Evolutionary conservation across 2,113 vertebrate genomes (phyloP).

Genomic region (Callipepla californica): DNA sequence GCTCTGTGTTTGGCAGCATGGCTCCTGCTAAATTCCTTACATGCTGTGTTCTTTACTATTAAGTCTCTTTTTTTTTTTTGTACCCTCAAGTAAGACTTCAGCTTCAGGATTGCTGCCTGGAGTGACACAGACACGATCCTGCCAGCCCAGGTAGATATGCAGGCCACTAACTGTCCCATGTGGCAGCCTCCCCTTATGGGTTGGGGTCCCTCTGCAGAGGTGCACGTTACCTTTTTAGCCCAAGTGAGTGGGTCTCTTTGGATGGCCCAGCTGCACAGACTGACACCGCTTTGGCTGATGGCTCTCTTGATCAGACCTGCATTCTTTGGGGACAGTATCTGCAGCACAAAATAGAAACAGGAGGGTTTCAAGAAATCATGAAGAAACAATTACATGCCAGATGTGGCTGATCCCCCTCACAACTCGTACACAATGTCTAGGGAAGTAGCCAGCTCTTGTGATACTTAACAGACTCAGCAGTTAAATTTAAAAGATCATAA

Average conservation of each 20-base stretch:
- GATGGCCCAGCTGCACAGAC: slow-evolving; percentile 87
- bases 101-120: neutral
- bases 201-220: neutral
- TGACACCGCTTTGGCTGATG: slow-evolving; percentile 92
- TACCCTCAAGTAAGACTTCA: neutral
- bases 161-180: neutral
- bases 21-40: neutral
- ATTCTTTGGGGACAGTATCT: slow-evolving; percentile 90
- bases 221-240: slow-evolving; percentile 79
- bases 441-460: neutral
- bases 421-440: accelerated
- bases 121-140: no score
- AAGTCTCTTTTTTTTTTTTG: accelerated
- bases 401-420: accelerated
- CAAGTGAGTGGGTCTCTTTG: slow-evolving; percentile 83
- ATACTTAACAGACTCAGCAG: neutral
- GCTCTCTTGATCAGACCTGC: slow-evolving; percentile 89
- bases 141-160: neutral
- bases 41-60: neutral
- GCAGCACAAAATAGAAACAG: neutral
- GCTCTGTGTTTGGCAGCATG: no score
- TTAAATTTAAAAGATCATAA: neutral
- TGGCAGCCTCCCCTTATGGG: neutral
- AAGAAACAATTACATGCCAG: neutral
- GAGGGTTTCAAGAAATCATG: neutral